Conservation (phyloP, 2,113 vertebrate species). For the Podocnemis expansa region DNA sequence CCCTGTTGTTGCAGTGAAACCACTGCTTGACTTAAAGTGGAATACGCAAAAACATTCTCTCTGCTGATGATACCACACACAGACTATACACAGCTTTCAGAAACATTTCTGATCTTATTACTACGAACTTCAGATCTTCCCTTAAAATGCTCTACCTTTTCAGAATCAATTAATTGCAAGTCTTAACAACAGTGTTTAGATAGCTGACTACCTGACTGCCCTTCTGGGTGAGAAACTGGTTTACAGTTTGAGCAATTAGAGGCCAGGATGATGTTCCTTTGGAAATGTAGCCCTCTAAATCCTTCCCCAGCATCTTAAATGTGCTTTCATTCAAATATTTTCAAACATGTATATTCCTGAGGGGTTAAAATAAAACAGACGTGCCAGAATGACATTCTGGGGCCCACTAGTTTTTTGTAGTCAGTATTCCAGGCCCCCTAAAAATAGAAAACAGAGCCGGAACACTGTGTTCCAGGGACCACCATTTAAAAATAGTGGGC, state of each 20-base stretch:
- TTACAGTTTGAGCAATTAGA: background rate
- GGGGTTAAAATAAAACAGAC: too few species aligned
- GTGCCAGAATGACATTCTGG: too few species aligned
- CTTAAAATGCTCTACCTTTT: background rate
- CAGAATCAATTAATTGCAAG: background rate
- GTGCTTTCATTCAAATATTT: background rate
- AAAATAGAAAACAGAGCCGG: too few species aligned
- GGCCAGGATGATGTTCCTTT: background rate
- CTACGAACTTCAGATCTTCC: background rate
- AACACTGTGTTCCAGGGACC: too few species aligned
- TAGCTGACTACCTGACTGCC: background rate
- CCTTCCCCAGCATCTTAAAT: background rate
- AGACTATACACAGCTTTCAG: background rate
- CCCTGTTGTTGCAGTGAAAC: background rate
- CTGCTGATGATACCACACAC: background rate
- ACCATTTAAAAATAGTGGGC: too few species aligned
- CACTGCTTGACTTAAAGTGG: background rate
- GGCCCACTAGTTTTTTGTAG: too few species aligned
- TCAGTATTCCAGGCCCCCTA: too few species aligned
- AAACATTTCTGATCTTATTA: background rate
- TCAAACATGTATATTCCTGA: background rate
- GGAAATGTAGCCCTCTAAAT: background rate
- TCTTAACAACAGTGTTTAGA: background rate
- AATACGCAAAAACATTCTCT: background rate
- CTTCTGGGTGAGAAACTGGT: background rate